These are phyloP conservation scores for Ceyx cyanopectus DNA, from an alignment of 2,113 vertebrate species.

Conservation along the genomic window DNA sequence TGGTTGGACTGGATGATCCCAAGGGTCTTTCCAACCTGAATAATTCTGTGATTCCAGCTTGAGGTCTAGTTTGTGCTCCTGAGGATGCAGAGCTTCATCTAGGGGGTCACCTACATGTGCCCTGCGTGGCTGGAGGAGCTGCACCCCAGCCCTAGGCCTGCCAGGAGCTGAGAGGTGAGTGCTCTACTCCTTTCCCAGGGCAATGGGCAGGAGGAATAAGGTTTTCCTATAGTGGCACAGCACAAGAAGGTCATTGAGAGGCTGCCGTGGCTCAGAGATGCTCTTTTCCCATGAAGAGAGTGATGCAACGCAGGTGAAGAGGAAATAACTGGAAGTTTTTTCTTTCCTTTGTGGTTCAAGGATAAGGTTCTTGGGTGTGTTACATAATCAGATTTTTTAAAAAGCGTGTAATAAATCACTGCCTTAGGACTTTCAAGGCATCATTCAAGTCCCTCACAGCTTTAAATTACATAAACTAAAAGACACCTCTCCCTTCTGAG, in stretches of 20 bases:
- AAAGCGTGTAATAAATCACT: background rate
- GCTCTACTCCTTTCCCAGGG: background rate
- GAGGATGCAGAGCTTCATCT: background rate
- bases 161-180: background rate
- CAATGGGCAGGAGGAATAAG: background rate
- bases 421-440: background rate
- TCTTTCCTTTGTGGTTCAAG: background rate
- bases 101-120: background rate
- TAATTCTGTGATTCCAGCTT: background rate
- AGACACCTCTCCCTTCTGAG: background rate
- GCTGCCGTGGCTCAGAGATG: background rate
- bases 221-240: background rate
- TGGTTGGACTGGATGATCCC: too few relatives aligned
- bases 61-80: background rate
- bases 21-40: too few relatives aligned
- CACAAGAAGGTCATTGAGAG: background rate
- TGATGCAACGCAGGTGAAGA: background rate
- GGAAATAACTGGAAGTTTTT: background rate
- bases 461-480: background rate
- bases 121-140: background rate
- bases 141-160: fast-evolving
- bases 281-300: background rate
- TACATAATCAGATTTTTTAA: background rate
- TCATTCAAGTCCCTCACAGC: background rate
- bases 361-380: background rate